Evolutionary conservation across 2,113 vertebrate genomes (phyloP).

Genomic region (Pseudorasbora parva): DNA sequence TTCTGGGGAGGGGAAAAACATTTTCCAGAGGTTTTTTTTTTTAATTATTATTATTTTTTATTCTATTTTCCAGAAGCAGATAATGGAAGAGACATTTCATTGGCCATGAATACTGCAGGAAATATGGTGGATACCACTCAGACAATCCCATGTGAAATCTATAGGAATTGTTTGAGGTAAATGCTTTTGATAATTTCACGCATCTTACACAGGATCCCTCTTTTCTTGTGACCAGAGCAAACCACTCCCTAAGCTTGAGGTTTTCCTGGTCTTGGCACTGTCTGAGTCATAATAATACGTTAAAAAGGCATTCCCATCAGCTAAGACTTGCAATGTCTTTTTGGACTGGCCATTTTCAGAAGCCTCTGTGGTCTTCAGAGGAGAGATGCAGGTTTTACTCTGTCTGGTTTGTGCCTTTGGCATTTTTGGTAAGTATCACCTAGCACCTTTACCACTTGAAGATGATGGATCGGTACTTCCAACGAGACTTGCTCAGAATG

Average conservation of each 20-base stretch:
- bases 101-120: not conserved
- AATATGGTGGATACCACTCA: not conserved
- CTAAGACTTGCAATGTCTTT: conserved; percentile 59
- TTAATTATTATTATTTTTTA: not conserved
- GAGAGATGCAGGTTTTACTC: conserved; percentile 46
- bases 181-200: conserved; percentile 36
- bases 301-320: conserved; percentile 76
- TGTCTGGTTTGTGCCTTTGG: conserved; percentile 58
- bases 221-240: conserved; percentile 60
- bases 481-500: conserved; percentile 57
- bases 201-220: conserved; percentile 33
- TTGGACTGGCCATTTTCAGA: conserved; percentile 51
- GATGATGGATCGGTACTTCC: conserved; percentile 48
- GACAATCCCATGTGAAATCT: not conserved
- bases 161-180: conserved; percentile 9
- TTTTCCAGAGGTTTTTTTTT: conserved; percentile 17
- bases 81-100: conserved; percentile 23
- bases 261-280: conserved; percentile 64
- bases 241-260: conserved; percentile 77
- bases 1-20: not conserved
- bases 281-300: conserved; percentile 77
- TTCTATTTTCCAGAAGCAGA: not conserved
- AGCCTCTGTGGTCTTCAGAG: conserved; percentile 26
- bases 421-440: conserved; percentile 57
- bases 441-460: conserved; percentile 60